A percentile compares a stretch with the other conserved stretches of the same genome.
Evolutionary conservation across 2,113 vertebrate species (phyloP).

Genomic region (Phylloscopus whistleri): DNA sequence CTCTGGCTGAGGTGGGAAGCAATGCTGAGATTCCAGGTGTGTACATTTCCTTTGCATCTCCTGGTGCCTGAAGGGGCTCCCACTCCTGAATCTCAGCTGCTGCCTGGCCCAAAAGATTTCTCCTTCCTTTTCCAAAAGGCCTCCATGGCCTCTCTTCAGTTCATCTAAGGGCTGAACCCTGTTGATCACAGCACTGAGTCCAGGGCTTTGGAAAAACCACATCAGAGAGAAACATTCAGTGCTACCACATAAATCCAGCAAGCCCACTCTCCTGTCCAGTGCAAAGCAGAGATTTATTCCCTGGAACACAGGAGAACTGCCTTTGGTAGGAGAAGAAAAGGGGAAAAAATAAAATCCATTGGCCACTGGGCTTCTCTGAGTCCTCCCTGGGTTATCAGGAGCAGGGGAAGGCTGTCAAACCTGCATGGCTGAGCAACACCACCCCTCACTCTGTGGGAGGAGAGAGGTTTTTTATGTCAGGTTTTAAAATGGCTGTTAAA

Average conservation of each 20-base stretch:
- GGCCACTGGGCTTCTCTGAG: background rate
- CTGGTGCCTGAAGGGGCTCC: background rate
- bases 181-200: background rate
- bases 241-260: background rate
- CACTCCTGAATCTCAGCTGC: background rate
- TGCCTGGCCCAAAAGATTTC: background rate
- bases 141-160: background rate
- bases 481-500: slow-evolving; percentile 58
- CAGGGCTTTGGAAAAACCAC: background rate
- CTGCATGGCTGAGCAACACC: background rate
- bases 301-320: background rate
- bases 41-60: background rate
- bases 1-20: background rate
- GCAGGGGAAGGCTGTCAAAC: background rate
- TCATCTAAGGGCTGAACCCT: background rate
- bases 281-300: background rate
- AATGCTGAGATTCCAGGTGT: background rate
- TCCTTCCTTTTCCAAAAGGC: background rate
- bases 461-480: slow-evolving; percentile 1
- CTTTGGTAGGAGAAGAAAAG: background rate
- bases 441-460: background rate
- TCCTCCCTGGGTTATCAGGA: background rate
- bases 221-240: background rate
- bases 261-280: background rate
- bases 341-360: rapidly evolving